A percentile compares a stretch with the other conserved stretches of the same genome.
Evolutionary conservation across 2,888 invertebrate genomes (phyloP).

Genomic region (Micoletzkya japonica): DNA sequence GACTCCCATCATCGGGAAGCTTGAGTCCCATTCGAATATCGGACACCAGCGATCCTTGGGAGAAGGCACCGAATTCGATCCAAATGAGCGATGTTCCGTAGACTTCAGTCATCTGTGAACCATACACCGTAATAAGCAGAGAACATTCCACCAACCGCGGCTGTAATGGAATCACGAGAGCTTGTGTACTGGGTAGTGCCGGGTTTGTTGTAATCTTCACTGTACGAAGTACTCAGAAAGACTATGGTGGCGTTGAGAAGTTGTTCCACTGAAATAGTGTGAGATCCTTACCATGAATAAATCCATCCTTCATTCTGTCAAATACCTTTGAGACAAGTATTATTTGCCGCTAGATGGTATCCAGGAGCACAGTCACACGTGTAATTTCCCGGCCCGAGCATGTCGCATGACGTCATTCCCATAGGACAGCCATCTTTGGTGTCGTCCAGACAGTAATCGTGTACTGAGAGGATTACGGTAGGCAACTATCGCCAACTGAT

Average conservation of each 20-base stretch:
- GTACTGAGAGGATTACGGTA: constrained; percentile 13
- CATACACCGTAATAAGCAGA: no score
- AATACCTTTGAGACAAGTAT: constrained; percentile 13
- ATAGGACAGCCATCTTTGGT: background rate
- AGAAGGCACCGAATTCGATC: constrained; percentile 11
- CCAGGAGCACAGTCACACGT: constrained; percentile 12
- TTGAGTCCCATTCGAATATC: constrained; percentile 2
- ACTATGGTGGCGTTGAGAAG: background rate
- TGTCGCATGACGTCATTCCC: background rate
- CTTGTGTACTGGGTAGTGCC: background rate
- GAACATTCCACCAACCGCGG: background rate
- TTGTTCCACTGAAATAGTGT: constrained; percentile 5
- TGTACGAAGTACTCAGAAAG: constrained; percentile 1
- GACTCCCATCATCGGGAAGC: constrained; percentile 6
- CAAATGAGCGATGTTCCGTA: constrained; percentile 10
- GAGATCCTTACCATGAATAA: background rate
- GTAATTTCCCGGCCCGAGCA: constrained; percentile 16
- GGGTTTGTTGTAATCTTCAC: constrained; percentile 6
- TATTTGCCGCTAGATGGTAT: constrained; percentile 1
- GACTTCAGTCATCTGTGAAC: constrained; percentile 10
- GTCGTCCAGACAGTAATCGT: constrained; percentile 18
- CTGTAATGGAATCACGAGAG: background rate
- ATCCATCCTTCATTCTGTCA: background rate
- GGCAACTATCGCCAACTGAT: background rate
- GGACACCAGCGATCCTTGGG: constrained; percentile 20